Percentiles rank a stretch among this genome's conserved stretches.
phyloP scores from a whole-genome alignment of 2,797 vertebrate genomes.

The Antennarius maculatus region DNA sequence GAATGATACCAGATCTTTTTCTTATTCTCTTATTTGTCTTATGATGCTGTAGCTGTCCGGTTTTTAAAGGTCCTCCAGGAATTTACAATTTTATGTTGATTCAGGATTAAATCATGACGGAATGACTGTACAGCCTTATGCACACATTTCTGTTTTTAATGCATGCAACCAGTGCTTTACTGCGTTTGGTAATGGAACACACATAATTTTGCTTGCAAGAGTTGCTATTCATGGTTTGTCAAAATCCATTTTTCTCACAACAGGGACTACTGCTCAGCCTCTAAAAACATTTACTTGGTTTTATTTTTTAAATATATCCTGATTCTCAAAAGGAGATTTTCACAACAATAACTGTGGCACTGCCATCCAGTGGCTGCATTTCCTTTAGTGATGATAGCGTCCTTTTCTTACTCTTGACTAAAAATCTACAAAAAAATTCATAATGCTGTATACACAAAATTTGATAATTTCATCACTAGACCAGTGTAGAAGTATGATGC shows the following conservation, averaged over 20 bases:
- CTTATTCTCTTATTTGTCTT: neutral
- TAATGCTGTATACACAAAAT: no score
- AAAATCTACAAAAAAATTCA: no score
- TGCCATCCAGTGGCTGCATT: no score
- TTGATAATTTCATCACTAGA: no score
- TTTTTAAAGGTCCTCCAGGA: neutral
- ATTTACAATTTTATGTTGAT: neutral
- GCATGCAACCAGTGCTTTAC: neutral
- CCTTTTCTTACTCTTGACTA: neutral
- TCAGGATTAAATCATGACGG: neutral
- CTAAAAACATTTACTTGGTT: neutral
- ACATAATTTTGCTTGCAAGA: neutral
- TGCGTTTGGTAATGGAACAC: neutral
- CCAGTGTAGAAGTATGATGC: no score
- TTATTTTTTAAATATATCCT: neutral
- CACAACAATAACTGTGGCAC: neutral
- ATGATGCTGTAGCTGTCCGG: no score
- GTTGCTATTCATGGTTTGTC: neutral
- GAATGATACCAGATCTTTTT: constrained; percentile 1
- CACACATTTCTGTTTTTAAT: neutral
- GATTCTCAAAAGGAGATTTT: neutral
- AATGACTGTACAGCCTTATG: neutral
- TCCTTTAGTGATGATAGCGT: neutral
- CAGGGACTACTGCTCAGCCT: neutral
- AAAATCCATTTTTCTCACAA: neutral